Conservation (phyloP, 2,888 invertebrate genomes). For the Cerastis leucographa region DNA sequence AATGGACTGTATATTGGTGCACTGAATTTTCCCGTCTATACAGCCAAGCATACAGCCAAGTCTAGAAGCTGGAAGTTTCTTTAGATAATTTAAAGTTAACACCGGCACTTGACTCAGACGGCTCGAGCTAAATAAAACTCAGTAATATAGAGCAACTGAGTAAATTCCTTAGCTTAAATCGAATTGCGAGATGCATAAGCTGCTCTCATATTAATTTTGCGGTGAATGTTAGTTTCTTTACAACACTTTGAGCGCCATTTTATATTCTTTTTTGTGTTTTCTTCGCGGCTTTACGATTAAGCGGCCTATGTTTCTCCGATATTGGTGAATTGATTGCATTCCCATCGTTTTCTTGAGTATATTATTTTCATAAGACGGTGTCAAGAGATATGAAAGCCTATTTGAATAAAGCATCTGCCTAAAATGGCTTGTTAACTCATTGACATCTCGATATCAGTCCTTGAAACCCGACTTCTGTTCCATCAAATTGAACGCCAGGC, state of each 20-base stretch:
- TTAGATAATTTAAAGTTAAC: slow-evolving; percentile 66
- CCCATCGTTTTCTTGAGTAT: slow-evolving; percentile 21
- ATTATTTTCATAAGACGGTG: slow-evolving; percentile 1
- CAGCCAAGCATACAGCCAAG: slow-evolving; percentile 1
- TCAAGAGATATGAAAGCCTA: not conserved
- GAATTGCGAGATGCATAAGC: slow-evolving; percentile 46
- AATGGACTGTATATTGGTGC: not conserved
- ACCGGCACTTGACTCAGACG: slow-evolving; percentile 33
- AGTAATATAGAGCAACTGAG: slow-evolving; percentile 44
- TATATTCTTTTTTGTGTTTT: slow-evolving; percentile 38
- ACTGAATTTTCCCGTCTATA: slow-evolving; percentile 23
- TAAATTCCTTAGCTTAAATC: slow-evolving; percentile 42
- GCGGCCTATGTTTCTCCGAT: slow-evolving; percentile 9
- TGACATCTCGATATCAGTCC: not conserved
- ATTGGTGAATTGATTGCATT: slow-evolving; percentile 20
- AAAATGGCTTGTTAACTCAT: not conserved
- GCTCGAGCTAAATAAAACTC: slow-evolving; percentile 49
- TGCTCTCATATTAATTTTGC: slow-evolving; percentile 43
- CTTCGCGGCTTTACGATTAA: slow-evolving; percentile 26
- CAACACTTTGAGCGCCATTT: slow-evolving; percentile 31
- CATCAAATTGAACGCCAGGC: slow-evolving; percentile 18
- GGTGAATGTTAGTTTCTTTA: slow-evolving; percentile 22
- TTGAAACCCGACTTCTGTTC: slow-evolving; percentile 1
- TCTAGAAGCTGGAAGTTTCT: slow-evolving; percentile 38
- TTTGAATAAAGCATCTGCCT: slow-evolving; percentile 11